Base-by-base conservation (phyloP, 2,888 invertebrate genomes). In the Rhyacophila evoluta region DNA sequence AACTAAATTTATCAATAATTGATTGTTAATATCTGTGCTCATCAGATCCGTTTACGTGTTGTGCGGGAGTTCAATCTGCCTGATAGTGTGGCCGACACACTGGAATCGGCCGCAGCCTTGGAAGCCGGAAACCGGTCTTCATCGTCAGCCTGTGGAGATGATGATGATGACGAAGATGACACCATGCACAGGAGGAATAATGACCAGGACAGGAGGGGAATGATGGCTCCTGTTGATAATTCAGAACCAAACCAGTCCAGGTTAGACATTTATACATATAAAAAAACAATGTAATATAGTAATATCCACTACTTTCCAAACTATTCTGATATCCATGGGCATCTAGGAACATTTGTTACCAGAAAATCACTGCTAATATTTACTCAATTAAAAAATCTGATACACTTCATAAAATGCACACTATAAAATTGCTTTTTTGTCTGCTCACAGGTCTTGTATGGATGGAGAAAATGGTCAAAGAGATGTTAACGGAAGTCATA, bases 51-150 rank as follows among this genome's bases (percentile, higher is more conserved):
- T 78, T 87, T 98, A 84, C 92, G 98, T 5, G 97, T 97, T 1
- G 97, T 98, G 11, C 92, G 98, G 70, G 98, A 98, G 89, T 95
- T 97, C 88, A 97, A 97, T 84, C 91, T 98, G 80, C 98, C 98
- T 0, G 98, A 98, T 87, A 92, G 94, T 10, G 94, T 95, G 11
- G 94, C 95, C 4, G 94, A 95, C 86, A 91, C 95, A 84, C 88
- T 96, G 74, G 94, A 94, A 83, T 55, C 55, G 25, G 91, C 87
- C 83, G 86, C 89, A 1, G 83, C 84, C 1, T 25, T 75, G 4
- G 72, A 72, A 4, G 55, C 73, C 6, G 84, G 85, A 77, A 85
- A 85, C 33, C 79, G 86, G 85, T 81, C 84, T 83, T 84, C 87
- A 10, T 55, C 55, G 82, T 84, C 85, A 78, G 84, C 85, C 75